Conservation (phyloP, 1,140 invertebrate genomes). For the Agraylea sexmaculata region DNA sequence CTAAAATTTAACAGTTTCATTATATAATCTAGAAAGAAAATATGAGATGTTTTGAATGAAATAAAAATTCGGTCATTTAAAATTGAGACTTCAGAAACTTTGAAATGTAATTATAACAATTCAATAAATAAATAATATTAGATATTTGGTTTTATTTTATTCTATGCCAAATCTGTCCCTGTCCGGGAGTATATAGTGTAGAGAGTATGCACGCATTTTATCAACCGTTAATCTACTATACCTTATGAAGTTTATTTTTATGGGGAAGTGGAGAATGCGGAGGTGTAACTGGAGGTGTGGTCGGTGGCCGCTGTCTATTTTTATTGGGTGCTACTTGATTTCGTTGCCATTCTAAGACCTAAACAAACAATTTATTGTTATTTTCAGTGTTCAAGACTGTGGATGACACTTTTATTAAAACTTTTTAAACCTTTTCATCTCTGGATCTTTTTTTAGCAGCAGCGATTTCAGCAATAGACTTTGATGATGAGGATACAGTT, state of each 20-base stretch:
- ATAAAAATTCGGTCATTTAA: not conserved
- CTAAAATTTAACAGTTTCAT: conserved; percentile 13
- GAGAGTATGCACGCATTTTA: too few species aligned
- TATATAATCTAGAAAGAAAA: not conserved
- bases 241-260: conserved; percentile 7
- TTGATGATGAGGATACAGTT: conserved; percentile 12
- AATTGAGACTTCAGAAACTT: not conserved
- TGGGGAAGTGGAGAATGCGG: conserved; percentile 29
- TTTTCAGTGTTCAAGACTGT: too few species aligned
- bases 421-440: conserved; percentile 34
- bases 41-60: not conserved
- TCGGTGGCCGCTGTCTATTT: conserved; percentile 6
- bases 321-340: conserved; percentile 26
- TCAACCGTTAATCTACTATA: too few species aligned
- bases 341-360: conserved; percentile 38
- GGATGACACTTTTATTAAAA: too few species aligned
- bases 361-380: too few species aligned
- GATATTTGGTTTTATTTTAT: too few species aligned
- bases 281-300: conserved; percentile 16
- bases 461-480: conserved; percentile 19
- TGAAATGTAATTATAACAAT: too few species aligned
- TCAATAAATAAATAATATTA: too few species aligned
- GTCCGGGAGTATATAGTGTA: not conserved
- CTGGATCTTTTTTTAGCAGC: conserved; percentile 28
- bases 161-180: conserved; percentile 5